Evolutionary conservation across 1,140 invertebrate genomes (phyloP).

Genomic region (Radopholus similis): DNA sequence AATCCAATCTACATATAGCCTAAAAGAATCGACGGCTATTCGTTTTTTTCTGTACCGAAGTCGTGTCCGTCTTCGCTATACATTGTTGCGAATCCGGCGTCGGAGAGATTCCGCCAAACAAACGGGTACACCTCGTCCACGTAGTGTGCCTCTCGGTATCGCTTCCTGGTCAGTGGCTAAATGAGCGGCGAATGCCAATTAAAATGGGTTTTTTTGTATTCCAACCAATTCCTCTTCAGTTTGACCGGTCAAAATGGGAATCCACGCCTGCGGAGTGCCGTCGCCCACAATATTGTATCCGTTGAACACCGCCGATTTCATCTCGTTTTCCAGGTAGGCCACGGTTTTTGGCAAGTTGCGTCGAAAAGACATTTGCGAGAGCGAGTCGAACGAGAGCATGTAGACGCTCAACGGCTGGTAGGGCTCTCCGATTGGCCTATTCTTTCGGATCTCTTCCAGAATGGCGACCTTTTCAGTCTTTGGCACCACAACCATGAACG

Average conservation of each 20-base stretch:
- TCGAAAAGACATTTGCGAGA: slow-evolving; percentile 79
- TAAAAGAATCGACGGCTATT: too few relatives aligned
- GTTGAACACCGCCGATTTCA: slow-evolving; percentile 62
- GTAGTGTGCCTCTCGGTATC: slow-evolving; percentile 68
- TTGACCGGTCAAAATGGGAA: slow-evolving; percentile 79
- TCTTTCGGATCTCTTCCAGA: too few relatives aligned
- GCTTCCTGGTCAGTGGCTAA: slow-evolving; percentile 67
- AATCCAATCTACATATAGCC: too few relatives aligned
- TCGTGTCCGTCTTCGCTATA: slow-evolving; percentile 81
- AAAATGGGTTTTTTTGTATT: slow-evolving; percentile 70
- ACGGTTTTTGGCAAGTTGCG: slow-evolving; percentile 78
- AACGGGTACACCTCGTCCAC: slow-evolving; percentile 73
- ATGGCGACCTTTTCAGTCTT: too few relatives aligned
- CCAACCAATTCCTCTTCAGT: slow-evolving; percentile 74
- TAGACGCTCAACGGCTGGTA: too few relatives aligned
- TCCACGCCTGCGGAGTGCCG: slow-evolving; percentile 84
- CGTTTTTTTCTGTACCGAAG: too few relatives aligned
- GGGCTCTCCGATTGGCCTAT: too few relatives aligned
- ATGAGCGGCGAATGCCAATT: slow-evolving; percentile 46
- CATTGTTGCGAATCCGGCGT: slow-evolving; percentile 71
- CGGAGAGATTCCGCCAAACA: slow-evolving; percentile 62
- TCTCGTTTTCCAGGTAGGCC: slow-evolving; percentile 79
- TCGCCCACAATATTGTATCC: slow-evolving; percentile 74
- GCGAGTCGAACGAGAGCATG: slow-evolving; percentile 85
- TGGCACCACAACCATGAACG: slow-evolving; percentile 5